Evolutionary conservation across 2,888 invertebrate genomes (phyloP), one percentile per base, ranked within the genome.

Genomic region (Harpalus rufipes): DNA sequence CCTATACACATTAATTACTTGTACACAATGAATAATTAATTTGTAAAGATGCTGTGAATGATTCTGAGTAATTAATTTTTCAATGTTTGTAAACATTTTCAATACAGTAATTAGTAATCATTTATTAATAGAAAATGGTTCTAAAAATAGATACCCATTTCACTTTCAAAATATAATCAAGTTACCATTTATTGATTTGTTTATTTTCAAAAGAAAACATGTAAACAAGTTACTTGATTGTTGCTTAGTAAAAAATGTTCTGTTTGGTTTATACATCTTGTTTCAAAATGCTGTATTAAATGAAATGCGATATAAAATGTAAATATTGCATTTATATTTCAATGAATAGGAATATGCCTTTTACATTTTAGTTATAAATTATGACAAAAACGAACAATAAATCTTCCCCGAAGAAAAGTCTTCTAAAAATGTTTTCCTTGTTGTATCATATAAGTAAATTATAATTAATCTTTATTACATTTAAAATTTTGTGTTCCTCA

Each of bases 131-230:
- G 63, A 63, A 63, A 63, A 63, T 63, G 21, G 7, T 8, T 10
- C 68, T 68, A 68, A 68, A 68, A 39, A 68, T 68, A 68, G 12
- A 39, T n/a, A 4, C 39, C 68, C 61, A 63, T 63, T 63, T 68
- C 39, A 68, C 68, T 68, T 68, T 68, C 25, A 39, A 68, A 39
- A 39, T 68, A 68, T 25, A 68, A 68, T 68, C 39, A 39, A 68
- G 68, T 39, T 68, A 68, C 68, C 39, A 68, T 68, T 68, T 68
- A 74, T 74, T 74, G 72, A 74, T 74, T 74, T 74, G 72, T 74
- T 74, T 74, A 74, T 74, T 74, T 74, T 44, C 72, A 74, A 74
- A 74, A 74, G 72, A 41, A 74, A 74, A 44, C 18, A 44, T 74
- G 41, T 74, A 74, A 44, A 74, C 41, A 44, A 72, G 8, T 72